A percentile compares a stretch with the other conserved stretches of the same genome.
These are phyloP conservation scores for Tapera naevia DNA, from an alignment of 2,797 vertebrate genomes.

Conservation along the genomic window DNA sequence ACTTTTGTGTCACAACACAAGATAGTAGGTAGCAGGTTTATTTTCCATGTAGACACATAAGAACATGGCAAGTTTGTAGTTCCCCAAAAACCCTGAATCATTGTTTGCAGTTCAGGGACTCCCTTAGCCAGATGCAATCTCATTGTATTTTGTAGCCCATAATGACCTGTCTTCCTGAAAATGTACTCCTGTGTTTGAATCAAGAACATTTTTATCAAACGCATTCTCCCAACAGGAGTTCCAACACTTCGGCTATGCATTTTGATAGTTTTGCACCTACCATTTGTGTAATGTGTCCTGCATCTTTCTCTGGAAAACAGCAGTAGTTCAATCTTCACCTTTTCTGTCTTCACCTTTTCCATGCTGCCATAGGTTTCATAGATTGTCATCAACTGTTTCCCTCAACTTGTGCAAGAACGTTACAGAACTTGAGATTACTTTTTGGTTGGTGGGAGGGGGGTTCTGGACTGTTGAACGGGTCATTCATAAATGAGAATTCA, in stretches of 20 bases:
- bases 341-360: not conserved
- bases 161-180: not conserved
- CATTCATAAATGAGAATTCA: not conserved
- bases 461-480: not conserved
- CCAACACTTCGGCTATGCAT: not conserved
- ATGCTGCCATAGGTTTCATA: not conserved
- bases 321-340: not conserved
- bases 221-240: not conserved
- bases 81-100: not conserved
- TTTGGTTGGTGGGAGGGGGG: not conserved
- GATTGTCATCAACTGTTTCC: not conserved
- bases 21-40: not conserved
- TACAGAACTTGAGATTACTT: not conserved
- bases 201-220: not conserved
- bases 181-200: not conserved
- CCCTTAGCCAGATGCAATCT: not conserved
- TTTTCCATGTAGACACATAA: not conserved
- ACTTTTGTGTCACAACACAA: not conserved
- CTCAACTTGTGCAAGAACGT: not conserved
- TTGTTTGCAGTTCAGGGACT: not conserved
- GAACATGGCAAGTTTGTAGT: not conserved
- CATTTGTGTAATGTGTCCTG: not conserved
- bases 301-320: not conserved
- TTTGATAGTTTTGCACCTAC: not conserved
- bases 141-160: not conserved